These are phyloP conservation scores for Piezodorus guildinii DNA, from an alignment of 1,140 invertebrate genomes.

Conservation along the genomic window DNA sequence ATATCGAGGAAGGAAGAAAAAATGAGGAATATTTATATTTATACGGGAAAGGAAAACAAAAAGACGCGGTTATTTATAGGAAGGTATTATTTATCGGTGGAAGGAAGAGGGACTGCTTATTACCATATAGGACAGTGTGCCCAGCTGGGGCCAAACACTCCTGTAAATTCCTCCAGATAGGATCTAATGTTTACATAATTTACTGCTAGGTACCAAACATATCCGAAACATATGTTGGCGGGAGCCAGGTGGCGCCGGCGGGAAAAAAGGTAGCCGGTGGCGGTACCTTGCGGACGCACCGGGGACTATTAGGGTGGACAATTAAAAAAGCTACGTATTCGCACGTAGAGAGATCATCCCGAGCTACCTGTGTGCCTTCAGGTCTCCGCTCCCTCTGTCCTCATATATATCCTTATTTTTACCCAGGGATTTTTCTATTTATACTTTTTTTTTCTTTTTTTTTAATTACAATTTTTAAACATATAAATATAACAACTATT, in stretches of 20 bases:
- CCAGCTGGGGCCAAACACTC: constrained; percentile 2
- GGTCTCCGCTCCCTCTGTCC: neutral
- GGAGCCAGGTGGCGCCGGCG: neutral
- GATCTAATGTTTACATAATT: constrained; percentile 9
- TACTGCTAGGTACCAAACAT: constrained; percentile 4
- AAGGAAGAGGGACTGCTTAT: neutral
- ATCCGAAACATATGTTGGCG: constrained; percentile 5
- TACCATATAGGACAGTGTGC: constrained; percentile 5
- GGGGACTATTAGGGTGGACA: neutral
- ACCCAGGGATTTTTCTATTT: too few relatives aligned
- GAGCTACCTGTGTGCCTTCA: neutral
- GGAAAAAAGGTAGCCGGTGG: neutral
- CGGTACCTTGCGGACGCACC: neutral
- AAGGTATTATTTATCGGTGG: neutral
- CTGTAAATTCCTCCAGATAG: constrained; percentile 1
- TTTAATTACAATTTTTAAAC: too few relatives aligned
- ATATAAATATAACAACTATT: too few relatives aligned
- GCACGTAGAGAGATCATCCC: constrained; percentile 6
- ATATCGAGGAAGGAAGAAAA: too few relatives aligned
- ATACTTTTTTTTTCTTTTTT: too few relatives aligned
- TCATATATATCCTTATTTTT: too few relatives aligned
- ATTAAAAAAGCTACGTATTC: constrained; percentile 12
- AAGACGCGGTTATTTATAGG: neutral
- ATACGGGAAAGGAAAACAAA: too few relatives aligned
- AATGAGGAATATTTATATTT: too few relatives aligned